These are phyloP conservation scores for Chrysina gloriosa DNA, from an alignment of 2,888 invertebrate species.

Conservation along the genomic window DNA sequence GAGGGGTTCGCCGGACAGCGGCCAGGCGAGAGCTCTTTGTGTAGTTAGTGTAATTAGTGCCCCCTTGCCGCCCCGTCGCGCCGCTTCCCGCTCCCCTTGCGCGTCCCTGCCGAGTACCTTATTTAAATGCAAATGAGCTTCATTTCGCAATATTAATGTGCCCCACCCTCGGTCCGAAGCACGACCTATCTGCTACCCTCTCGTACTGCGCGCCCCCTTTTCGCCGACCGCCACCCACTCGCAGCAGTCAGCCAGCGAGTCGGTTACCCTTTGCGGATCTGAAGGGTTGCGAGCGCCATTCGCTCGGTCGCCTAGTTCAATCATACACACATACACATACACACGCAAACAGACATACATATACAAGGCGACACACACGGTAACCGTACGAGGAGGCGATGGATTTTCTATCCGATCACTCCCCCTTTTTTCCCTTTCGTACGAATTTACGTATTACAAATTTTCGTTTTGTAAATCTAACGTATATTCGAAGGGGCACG, in stretches of 20 bases:
- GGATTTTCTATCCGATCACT: too few relatives aligned
- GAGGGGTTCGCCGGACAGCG: conserved; percentile 59
- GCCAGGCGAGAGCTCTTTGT: conserved; percentile 67
- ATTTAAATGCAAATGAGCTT: conserved; percentile 93
- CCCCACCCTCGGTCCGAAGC: conserved; percentile 65
- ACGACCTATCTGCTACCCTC: conserved; percentile 50
- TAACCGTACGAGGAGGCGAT: too few relatives aligned
- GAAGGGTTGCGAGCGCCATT: conserved; percentile 50
- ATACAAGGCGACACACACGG: too few relatives aligned
- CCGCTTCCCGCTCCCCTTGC: conserved; percentile 46
- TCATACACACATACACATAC: conserved; percentile 46
- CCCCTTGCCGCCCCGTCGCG: conserved; percentile 50
- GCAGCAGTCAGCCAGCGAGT: conserved; percentile 37
- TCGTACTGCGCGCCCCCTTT: not conserved
- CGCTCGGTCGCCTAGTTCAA: conserved; percentile 52
- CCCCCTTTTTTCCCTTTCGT: too few relatives aligned
- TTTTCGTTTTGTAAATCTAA: too few relatives aligned
- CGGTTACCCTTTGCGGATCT: conserved; percentile 47
- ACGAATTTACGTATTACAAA: too few relatives aligned
- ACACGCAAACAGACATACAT: not conserved
- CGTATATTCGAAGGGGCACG: too few relatives aligned
- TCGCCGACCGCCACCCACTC: conserved; percentile 51
- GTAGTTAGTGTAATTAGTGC: conserved; percentile 68
- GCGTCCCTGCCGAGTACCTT: conserved; percentile 69
- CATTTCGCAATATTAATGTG: conserved; percentile 90